phyloP scores from a whole-genome alignment of 2,888 invertebrate species.

The Eupithecia pulchellata region DNA sequence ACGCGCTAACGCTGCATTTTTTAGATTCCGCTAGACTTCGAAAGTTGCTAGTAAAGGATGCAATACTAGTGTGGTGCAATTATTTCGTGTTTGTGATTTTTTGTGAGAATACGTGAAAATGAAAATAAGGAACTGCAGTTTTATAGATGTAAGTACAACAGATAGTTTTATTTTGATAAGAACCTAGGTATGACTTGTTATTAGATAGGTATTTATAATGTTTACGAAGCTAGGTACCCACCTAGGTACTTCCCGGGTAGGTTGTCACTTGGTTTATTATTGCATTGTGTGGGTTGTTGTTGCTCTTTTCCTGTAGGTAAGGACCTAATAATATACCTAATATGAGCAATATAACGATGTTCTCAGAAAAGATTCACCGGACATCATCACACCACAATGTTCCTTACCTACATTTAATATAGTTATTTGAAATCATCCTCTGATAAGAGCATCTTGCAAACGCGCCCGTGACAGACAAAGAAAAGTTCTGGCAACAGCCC shows the following conservation, averaged over 20 bases:
- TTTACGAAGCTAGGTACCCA: no score
- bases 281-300: slow-evolving; percentile 11
- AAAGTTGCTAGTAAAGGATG: slow-evolving; percentile 64
- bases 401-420: background rate
- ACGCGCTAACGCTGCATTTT: slow-evolving; percentile 64
- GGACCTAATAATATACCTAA: no score
- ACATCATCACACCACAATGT: background rate
- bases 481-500: slow-evolving; percentile 52
- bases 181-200: background rate
- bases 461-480: slow-evolving; percentile 43
- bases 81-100: slow-evolving; percentile 44
- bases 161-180: background rate
- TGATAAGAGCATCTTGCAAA: slow-evolving; percentile 43
- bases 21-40: slow-evolving; percentile 66
- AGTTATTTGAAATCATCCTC: slow-evolving; percentile 24
- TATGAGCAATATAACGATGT: slow-evolving; percentile 12
- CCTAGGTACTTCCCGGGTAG: background rate
- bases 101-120: slow-evolving; percentile 56
- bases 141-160: slow-evolving; percentile 60
- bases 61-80: slow-evolving; percentile 52
- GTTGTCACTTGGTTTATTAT: background rate
- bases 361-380: slow-evolving; percentile 29
- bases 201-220: background rate
- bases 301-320: slow-evolving; percentile 20
- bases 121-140: slow-evolving; percentile 50